These are phyloP conservation scores for Caenorhabditis imperialis DNA, from an alignment of 2,888 invertebrate genomes.

Conservation along the genomic window DNA sequence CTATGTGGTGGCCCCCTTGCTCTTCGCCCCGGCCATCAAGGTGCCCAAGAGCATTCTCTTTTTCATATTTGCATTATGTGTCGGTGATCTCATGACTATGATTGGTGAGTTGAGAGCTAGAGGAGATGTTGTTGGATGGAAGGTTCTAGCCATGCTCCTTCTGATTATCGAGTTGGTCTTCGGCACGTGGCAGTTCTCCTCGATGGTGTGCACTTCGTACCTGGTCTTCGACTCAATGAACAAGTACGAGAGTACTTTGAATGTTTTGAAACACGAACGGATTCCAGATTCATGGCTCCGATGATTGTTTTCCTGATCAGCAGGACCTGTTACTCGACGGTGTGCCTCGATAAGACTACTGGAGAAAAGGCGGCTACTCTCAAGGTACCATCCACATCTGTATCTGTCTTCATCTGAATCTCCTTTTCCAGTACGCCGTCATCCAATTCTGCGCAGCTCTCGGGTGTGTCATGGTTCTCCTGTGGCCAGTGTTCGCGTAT, in stretches of 20 bases:
- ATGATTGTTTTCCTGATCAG: conserved; percentile 76
- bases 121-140: not conserved
- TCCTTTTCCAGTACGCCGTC: conserved; percentile 67
- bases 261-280: not conserved
- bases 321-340: conserved; percentile 76
- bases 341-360: conserved; percentile 72
- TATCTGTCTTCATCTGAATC: conserved; percentile 2
- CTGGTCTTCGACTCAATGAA: conserved; percentile 76
- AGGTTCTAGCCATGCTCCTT: conserved; percentile 74
- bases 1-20: conserved; percentile 75
- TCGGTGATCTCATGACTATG: conserved; percentile 77
- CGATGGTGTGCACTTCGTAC: conserved; percentile 72
- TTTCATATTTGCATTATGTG: conserved; percentile 76
- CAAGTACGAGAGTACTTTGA: conserved; percentile 68
- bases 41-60: conserved; percentile 77
- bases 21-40: conserved; percentile 70
- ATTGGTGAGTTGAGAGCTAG: conserved; percentile 60
- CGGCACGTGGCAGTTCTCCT: conserved; percentile 75
- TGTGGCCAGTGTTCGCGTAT: conserved; percentile 76
- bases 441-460: conserved; percentile 70
- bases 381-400: conserved; percentile 58
- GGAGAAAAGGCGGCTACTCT: conserved; percentile 75
- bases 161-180: conserved; percentile 74
- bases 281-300: conserved; percentile 72
- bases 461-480: conserved; percentile 68